A percentile compares a stretch with the other conserved stretches of the same genome.
phyloP scores from a whole-genome alignment of 1,140 invertebrate species.

The Psilanteris sp. region DNA sequence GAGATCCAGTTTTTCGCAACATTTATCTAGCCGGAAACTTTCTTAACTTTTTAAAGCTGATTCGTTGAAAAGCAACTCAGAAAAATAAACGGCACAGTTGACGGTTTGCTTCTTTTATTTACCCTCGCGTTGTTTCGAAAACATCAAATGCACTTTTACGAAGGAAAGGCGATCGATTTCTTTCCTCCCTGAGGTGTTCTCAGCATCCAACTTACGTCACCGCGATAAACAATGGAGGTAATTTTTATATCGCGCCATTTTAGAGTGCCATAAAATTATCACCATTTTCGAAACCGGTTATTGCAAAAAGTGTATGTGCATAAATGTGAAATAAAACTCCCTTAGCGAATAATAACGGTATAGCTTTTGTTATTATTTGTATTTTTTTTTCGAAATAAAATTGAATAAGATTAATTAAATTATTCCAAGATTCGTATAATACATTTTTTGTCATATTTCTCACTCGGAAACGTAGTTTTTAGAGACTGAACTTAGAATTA shows the following conservation, averaged over 20 bases:
- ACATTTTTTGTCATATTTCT: too few relatives aligned
- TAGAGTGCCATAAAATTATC: conserved; percentile 6
- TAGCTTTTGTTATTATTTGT: too few relatives aligned
- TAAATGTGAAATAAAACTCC: too few relatives aligned
- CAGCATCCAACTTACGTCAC: conserved; percentile 24
- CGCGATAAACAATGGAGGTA: conserved; percentile 38
- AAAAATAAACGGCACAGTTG: conserved; percentile 42
- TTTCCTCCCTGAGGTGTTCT: conserved; percentile 33
- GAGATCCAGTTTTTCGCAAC: conserved; percentile 41
- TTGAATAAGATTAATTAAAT: too few relatives aligned
- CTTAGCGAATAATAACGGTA: too few relatives aligned
- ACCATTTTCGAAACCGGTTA: conserved; percentile 8
- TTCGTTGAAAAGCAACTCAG: conserved; percentile 37
- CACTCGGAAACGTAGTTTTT: too few relatives aligned
- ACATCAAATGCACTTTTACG: conserved; percentile 50
- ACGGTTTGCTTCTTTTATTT: conserved; percentile 48
- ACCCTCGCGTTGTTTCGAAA: conserved; percentile 45
- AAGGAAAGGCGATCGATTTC: conserved; percentile 39
- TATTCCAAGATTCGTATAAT: too few relatives aligned
- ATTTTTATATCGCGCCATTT: conserved; percentile 25
- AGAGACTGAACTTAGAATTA: too few relatives aligned
- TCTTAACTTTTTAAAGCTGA: conserved; percentile 53
- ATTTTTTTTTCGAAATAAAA: too few relatives aligned
- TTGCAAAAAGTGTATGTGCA: too few relatives aligned
- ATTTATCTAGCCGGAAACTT: conserved; percentile 46